Evolutionary conservation across 2,888 invertebrate genomes (phyloP), one percentile per base, ranked within the genome.

Genomic region (Ellobium chinense): DNA sequence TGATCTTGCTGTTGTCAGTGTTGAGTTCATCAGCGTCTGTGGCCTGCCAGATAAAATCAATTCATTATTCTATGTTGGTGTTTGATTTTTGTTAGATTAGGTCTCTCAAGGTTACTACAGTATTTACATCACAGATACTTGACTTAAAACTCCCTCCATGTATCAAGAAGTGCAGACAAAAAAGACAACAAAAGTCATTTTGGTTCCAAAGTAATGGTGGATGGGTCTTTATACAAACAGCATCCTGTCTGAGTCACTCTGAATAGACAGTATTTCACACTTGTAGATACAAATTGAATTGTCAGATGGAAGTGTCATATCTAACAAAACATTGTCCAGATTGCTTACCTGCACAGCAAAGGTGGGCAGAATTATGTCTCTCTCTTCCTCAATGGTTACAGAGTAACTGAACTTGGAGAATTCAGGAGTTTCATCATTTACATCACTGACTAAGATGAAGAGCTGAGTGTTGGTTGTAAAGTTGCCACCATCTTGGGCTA

Each of bases 401-500:
- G 87, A 87, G 79, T 91, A 91, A 37, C 87, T 85, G 3, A 84
- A 75, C 62, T 89, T 82, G 9, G 81, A 65, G 78, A 92, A 91
- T 29, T 83, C 77, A 5, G 92, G 92, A 1, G 86, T 36, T 29
- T 90, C 87, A 81, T 92, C 92, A 76, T 92, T 92, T 14, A 86
- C 84, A 77, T 92, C 92, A 12, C 74, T 81, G 14, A 92, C 83
- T 24, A 65, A 84, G 29, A 92, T 82, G 4, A 84, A 85, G 21
- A 92, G 85, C 62, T 88, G 88, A 21, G 86, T 87, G 1, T 88
- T 87, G 27, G 88, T 84, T 34, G 86, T 83, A 24, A 89, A 85
- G 0, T 96, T 96, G 0, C 97, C 97, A 0, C 96, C 96, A 90
- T 97, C 97, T 83, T 94, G 95, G 0, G 97, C 97, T 83, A 96